Evolutionary conservation across 37 sponge, comb jelly and placozoan genomes (phyloP), one percentile per base, ranked within the genome.

Genomic region (Chondrilla cf. caribensis): DNA sequence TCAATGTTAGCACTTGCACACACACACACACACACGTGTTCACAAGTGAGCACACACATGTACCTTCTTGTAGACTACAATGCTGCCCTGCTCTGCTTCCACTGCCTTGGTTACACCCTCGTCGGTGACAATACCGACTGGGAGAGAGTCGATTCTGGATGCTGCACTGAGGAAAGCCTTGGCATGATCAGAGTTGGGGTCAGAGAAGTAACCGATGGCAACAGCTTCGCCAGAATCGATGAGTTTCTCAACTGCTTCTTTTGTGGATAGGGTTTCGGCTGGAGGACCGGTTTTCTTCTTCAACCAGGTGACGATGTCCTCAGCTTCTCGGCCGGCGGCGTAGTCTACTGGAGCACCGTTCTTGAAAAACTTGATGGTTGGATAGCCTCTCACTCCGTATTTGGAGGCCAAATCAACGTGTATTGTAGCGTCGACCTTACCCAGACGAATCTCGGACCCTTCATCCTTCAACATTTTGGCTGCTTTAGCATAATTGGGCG

Each of bases 401-500:
- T 90, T 62, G 36, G 84, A 73, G n/a, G 87, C 95, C 60, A 96
- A 67, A 0, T 90, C 93, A 40, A 47, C 72, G 78, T 97, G 87
- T 36, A 88, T 84, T 43, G 95, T 95, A 14, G 99, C 97, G 68
- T 93, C 94, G 0, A 96, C 97, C 64, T 98, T 98, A 44, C 79
- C 99, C 11, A 98, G 86, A 18, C 76, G 85, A 73, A 98, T 82
- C 5, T 82, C 89, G 15, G 97, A 96, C 8, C 83, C 93, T 75
- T 89, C 89, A 18, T 87, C 93, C 79, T 85, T 82, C 40, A 99
- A 89, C n/a, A 31, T 28, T 32, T 38, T 39, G 15, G 99, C 97
- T 55, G 99, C 99, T 67, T 90, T 85, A 31, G 91, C 95, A 75
- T 99, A 99, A 60, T 99, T 94, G 5, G 99, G 99, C 3, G 91